phyloP scores from a whole-genome alignment of 2,888 invertebrate species.

The Tetragonula carbonaria region DNA sequence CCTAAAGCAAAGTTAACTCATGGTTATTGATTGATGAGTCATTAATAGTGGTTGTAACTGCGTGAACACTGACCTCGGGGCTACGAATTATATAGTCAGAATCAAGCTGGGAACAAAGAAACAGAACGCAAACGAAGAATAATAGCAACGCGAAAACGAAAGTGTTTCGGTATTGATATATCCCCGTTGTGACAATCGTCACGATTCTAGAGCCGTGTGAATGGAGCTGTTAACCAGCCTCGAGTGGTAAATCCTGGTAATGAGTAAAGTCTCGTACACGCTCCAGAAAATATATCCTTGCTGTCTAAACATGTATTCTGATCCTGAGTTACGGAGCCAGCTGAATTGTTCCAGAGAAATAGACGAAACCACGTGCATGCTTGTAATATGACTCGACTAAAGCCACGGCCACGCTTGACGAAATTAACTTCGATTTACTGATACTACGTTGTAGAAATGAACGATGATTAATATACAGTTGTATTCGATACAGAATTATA shows the following conservation, averaged over 20 bases:
- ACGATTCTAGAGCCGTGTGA: no score
- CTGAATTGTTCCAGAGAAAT: neutral
- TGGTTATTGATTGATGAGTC: conserved; percentile 22
- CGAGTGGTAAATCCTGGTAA: neutral
- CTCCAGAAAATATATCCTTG: neutral
- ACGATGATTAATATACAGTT: neutral
- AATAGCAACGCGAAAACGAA: neutral
- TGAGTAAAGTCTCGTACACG: neutral
- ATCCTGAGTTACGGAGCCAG: neutral
- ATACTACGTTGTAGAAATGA: neutral
- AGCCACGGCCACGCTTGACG: neutral
- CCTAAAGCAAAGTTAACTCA: neutral
- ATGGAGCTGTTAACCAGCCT: neutral
- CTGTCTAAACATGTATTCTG: neutral
- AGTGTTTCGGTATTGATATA: conserved; percentile 1
- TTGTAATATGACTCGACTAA: neutral
- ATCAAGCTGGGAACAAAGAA: neutral
- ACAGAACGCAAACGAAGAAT: no score
- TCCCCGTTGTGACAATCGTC: neutral
- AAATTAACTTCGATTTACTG: neutral
- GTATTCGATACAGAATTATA: neutral
- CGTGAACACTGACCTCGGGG: neutral
- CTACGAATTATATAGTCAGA: neutral
- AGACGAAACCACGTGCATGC: neutral
- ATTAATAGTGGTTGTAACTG: neutral